These are phyloP conservation scores for Phymatocera aterrima DNA, from an alignment of 2,888 invertebrate species.

Conservation along the genomic window DNA sequence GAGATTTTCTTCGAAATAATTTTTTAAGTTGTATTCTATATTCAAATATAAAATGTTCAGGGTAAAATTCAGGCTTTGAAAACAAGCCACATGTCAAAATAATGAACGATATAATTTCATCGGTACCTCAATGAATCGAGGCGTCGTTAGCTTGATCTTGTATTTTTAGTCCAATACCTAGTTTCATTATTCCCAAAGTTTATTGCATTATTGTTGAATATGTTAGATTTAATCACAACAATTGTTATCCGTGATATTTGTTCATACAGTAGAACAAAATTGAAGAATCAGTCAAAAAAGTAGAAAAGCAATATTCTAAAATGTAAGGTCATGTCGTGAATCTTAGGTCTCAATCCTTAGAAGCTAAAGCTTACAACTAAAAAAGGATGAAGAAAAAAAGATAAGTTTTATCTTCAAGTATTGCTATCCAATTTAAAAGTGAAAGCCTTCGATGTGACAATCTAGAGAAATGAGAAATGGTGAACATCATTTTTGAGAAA, in stretches of 20 bases:
- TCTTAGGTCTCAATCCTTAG: neutral
- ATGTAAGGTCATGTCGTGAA: neutral
- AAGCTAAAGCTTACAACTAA: neutral
- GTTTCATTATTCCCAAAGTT: neutral
- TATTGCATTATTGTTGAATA: neutral
- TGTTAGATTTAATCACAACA: neutral
- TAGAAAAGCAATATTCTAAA: conserved; percentile 30
- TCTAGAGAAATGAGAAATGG: conserved; percentile 15
- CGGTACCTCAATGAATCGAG: neutral
- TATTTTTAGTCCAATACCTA: neutral
- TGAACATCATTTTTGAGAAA: neutral
- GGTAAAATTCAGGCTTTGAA: neutral
- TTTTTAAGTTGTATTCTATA: neutral
- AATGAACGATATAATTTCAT: neutral
- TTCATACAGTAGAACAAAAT: neutral
- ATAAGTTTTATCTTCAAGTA: conserved; percentile 15
- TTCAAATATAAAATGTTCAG: neutral
- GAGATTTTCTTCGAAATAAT: neutral
- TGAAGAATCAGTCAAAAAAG: neutral
- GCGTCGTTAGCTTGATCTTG: neutral
- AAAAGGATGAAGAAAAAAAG: neutral
- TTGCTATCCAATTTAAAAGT: neutral
- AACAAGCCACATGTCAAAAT: neutral
- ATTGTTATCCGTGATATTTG: neutral
- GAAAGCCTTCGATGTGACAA: conserved; percentile 32